Percentiles rank a stretch among this genome's conserved stretches.
Evolutionary conservation across 2,888 invertebrate genomes (phyloP).

Genomic region (Busseola fusca): DNA sequence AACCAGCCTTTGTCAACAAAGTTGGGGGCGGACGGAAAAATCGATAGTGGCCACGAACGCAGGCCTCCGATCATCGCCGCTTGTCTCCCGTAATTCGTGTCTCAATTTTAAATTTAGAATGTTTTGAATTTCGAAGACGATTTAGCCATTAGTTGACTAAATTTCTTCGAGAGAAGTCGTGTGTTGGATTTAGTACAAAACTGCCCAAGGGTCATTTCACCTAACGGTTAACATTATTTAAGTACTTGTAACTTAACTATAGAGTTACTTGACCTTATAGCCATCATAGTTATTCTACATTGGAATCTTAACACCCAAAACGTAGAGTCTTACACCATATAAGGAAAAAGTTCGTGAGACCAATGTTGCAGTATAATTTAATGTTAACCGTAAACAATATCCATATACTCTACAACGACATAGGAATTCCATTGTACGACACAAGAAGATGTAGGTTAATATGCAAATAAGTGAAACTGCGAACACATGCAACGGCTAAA

Average conservation of each 20-base stretch:
- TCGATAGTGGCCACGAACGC: constrained; percentile 85
- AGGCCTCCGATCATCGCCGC: constrained; percentile 79
- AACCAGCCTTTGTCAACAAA: constrained; percentile 89
- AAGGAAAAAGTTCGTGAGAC: constrained; percentile 57
- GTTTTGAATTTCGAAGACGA: constrained; percentile 38
- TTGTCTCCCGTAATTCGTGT: constrained; percentile 79
- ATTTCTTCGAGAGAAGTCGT: not conserved
- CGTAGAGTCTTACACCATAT: constrained; percentile 35
- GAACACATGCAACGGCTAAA: constrained; percentile 42
- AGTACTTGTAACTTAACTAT: not conserved
- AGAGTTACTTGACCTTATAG: not conserved
- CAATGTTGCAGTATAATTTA: constrained; percentile 34
- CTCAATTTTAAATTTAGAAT: constrained; percentile 76
- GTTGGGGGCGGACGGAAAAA: constrained; percentile 86
- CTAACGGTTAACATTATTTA: not conserved
- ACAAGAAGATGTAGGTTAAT: constrained; percentile 56
- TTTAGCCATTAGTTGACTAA: not conserved
- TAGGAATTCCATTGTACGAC: constrained; percentile 50
- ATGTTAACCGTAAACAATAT: constrained; percentile 45
- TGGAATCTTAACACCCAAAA: constrained; percentile 26
- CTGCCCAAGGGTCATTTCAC: not conserved
- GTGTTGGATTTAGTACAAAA: not conserved
- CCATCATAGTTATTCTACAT: constrained; percentile 8
- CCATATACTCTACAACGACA: constrained; percentile 37
- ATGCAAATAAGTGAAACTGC: constrained; percentile 58